phyloP scores from a whole-genome alignment of 2,113 vertebrate species.

The Corythoichthys intestinalis region DNA sequence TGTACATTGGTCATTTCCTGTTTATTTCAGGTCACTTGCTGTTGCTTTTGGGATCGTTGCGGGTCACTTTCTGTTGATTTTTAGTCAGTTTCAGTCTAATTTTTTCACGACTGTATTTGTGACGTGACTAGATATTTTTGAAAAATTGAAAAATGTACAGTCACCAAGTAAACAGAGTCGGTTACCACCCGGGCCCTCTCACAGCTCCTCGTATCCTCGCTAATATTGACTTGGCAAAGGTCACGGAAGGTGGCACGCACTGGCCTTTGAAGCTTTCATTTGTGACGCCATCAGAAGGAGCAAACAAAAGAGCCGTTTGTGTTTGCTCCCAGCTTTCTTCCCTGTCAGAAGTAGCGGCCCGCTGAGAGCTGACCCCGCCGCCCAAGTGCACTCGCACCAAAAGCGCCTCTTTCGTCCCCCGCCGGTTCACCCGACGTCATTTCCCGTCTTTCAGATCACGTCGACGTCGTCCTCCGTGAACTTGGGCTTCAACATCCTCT shows the following conservation, averaged over 20 bases:
- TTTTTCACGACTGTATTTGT: no score
- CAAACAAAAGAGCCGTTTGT: slow-evolving; percentile 52
- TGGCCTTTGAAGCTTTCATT: slow-evolving; percentile 52
- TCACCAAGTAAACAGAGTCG: not conserved
- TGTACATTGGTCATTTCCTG: no score
- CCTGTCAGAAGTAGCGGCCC: slow-evolving; percentile 25
- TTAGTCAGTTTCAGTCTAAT: no score
- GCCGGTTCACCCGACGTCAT: not conserved
- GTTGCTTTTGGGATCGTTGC: no score
- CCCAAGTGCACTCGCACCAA: not conserved
- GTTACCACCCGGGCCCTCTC: slow-evolving; percentile 3
- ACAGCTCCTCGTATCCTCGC: not conserved
- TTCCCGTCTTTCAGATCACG: slow-evolving; percentile 74
- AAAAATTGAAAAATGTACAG: not conserved
- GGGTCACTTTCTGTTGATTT: no score
- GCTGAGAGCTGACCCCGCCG: slow-evolving; percentile 30
- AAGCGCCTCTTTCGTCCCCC: slow-evolving; percentile 1
- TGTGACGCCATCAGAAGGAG: slow-evolving; percentile 42
- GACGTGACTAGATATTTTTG: no score
- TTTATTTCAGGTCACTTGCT: no score
- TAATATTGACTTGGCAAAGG: slow-evolving; percentile 23
- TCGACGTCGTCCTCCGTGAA: slow-evolving; percentile 80
- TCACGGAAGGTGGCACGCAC: slow-evolving; percentile 28
- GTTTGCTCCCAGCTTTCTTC: not conserved
- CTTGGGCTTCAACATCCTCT: slow-evolving; percentile 85